phyloP scores from a whole-genome alignment of 2,113 vertebrate genomes.

The Pseudorasbora parva region DNA sequence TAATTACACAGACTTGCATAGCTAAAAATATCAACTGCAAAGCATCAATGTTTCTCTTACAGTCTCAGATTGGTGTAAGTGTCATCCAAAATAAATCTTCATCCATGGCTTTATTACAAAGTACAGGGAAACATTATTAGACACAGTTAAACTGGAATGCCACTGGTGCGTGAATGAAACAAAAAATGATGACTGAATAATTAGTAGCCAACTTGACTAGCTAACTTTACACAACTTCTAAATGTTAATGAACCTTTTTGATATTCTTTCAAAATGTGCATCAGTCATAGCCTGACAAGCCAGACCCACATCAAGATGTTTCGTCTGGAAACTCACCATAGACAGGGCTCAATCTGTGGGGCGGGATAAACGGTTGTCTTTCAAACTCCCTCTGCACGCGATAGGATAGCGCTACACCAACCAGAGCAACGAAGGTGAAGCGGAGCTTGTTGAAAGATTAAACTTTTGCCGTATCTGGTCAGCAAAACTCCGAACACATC shows the following conservation, averaged over 20 bases:
- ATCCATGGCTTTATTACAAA: neutral
- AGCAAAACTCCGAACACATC: too few relatives aligned
- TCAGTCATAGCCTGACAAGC: too few relatives aligned
- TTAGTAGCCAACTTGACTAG: neutral
- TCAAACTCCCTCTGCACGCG: too few relatives aligned
- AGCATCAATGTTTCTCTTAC: neutral
- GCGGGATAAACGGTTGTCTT: too few relatives aligned
- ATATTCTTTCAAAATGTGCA: neutral
- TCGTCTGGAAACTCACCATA: too few relatives aligned
- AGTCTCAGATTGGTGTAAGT: neutral
- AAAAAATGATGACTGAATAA: neutral
- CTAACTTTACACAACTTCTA: neutral
- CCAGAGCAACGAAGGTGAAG: too few relatives aligned
- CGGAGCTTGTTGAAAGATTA: too few relatives aligned
- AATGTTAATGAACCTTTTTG: neutral
- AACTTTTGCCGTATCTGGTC: too few relatives aligned
- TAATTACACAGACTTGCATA: constrained; percentile 3
- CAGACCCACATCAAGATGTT: too few relatives aligned
- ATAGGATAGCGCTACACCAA: too few relatives aligned
- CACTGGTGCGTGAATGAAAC: neutral
- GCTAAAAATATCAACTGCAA: constrained; percentile 21
- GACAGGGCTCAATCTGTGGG: too few relatives aligned
- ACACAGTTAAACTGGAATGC: neutral
- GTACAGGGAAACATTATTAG: neutral
- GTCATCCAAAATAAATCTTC: constrained; percentile 19